A percentile compares a stretch with the other conserved stretches of the same genome.
phyloP scores from a whole-genome alignment of 2,888 invertebrate genomes.

The Tinea trinotella region DNA sequence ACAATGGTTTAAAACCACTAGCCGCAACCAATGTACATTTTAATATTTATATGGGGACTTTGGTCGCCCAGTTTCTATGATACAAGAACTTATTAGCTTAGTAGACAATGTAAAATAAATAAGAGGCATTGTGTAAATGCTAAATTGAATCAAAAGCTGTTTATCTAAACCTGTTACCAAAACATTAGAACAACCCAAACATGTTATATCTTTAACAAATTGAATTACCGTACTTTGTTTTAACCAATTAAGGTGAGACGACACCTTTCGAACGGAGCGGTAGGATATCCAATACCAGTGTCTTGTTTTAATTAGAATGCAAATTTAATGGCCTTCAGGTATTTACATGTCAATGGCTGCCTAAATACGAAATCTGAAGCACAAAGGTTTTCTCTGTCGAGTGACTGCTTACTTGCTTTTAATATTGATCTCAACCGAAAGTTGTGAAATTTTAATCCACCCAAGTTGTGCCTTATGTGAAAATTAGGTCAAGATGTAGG shows the following conservation, averaged over 20 bases:
- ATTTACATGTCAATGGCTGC: slow-evolving; percentile 67
- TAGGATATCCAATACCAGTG: slow-evolving; percentile 31
- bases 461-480: neutral
- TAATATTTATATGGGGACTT: no score
- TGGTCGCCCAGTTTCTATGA: no score
- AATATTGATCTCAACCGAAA: slow-evolving; percentile 39
- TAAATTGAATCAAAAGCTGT: no score
- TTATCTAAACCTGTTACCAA: neutral
- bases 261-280: slow-evolving; percentile 9
- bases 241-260: slow-evolving; percentile 9
- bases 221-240: slow-evolving; percentile 3
- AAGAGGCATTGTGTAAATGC: no score
- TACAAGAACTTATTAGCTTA: no score
- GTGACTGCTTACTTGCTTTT: slow-evolving; percentile 36
- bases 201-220: neutral
- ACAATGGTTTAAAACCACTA: no score
- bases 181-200: neutral
- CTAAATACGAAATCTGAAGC: slow-evolving; percentile 56
- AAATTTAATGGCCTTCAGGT: slow-evolving; percentile 65
- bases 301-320: slow-evolving; percentile 66
- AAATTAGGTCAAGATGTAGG: neutral
- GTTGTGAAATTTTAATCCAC: slow-evolving; percentile 11
- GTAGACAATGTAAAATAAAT: no score
- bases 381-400: slow-evolving; percentile 46
- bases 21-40: no score